Evolutionary conservation across 2,888 invertebrate species (phyloP), one percentile per base, ranked within the genome.

Genomic region (Platynereis dumerilii): DNA sequence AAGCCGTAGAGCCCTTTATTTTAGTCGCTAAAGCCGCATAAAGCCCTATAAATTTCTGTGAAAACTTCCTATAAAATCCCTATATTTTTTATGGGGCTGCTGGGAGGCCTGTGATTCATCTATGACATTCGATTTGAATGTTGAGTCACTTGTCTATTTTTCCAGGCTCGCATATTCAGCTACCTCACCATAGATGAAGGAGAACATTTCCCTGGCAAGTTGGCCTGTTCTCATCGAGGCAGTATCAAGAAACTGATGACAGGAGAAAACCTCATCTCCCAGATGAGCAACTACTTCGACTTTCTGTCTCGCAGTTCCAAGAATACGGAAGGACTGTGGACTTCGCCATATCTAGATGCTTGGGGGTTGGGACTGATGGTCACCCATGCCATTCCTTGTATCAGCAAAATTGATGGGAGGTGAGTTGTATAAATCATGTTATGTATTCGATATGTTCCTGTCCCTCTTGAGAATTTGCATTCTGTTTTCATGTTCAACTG

Each of bases 281-380:
- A 84, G 75, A 84, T 85, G 84, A 76, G 76, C 60, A 82, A 83
- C 72, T 85, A 85, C 72, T 85, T 84, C 72, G 82, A 82, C 66
- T 85, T 82, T 69, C 72, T 85, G 66, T 79, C 84, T 0, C 72
- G 76, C 22, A 82, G 80, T 72, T 78, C 83, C 3, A 74, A 76
- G 68, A 80, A 77, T 26, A 78, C 76, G 27, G 71, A 77, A 34
- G 82, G 84, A 1, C 69, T 85, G 61, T 85, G 84, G 84, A 85
- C 84, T 1, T 81, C 84, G 3, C 84, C 84, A 0, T 85, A 85
- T 68, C 76, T 85, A 39, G 84, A 85, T 72, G 77, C 81, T 15
- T 83, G 82, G 76, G 83, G 83, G 1, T 72, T 85, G n/a, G 84
- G 84, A 2, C 74, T 85, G n/a, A 82, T 84, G 79, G 80, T 85